phyloP scores from a whole-genome alignment of 2,113 vertebrate species.

The Datnioides undecimradiatus region DNA sequence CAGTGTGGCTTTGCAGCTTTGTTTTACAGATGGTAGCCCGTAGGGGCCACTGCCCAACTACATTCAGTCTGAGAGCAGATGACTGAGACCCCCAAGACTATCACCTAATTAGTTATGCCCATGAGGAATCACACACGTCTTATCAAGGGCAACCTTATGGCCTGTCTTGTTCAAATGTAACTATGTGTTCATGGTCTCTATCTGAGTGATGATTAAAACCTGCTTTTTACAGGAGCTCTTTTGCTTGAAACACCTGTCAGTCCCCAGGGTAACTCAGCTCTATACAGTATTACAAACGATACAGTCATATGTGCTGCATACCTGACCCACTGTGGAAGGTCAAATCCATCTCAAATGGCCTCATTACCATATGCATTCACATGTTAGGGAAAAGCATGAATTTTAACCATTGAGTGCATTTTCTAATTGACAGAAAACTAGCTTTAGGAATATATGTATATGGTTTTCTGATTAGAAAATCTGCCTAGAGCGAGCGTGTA shows the following conservation, averaged over 20 bases:
- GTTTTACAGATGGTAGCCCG: slow-evolving; percentile 72
- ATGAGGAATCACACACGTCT: slow-evolving; percentile 41
- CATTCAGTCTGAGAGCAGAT: slow-evolving; percentile 50
- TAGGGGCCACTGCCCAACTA: slow-evolving; percentile 81
- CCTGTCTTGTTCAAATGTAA: slow-evolving; percentile 20
- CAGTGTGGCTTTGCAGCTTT: slow-evolving; percentile 53
- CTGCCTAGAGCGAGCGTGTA: no score
- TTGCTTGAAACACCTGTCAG: slow-evolving; percentile 33
- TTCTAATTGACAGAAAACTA: slow-evolving; percentile 35
- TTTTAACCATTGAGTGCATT: slow-evolving; percentile 1
- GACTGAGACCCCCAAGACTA: slow-evolving; percentile 51
- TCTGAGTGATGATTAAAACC: slow-evolving; percentile 47
- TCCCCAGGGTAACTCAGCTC: neutral
- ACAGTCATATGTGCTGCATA: slow-evolving; percentile 6
- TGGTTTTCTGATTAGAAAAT: neutral
- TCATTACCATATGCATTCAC: slow-evolving; percentile 6
- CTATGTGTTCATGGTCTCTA: slow-evolving; percentile 18
- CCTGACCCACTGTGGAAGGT: slow-evolving; percentile 10
- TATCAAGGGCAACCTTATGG: slow-evolving; percentile 39
- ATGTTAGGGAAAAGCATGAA: neutral
- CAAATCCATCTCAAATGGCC: slow-evolving; percentile 9
- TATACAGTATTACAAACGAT: neutral
- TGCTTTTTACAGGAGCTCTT: slow-evolving; percentile 13
- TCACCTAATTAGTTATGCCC: slow-evolving; percentile 59
- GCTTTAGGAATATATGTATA: slow-evolving; percentile 23